Evolutionary conservation across 2,888 invertebrate species (phyloP), one percentile per base, ranked within the genome.

Genomic region (Exephanes ischioxanthus): DNA sequence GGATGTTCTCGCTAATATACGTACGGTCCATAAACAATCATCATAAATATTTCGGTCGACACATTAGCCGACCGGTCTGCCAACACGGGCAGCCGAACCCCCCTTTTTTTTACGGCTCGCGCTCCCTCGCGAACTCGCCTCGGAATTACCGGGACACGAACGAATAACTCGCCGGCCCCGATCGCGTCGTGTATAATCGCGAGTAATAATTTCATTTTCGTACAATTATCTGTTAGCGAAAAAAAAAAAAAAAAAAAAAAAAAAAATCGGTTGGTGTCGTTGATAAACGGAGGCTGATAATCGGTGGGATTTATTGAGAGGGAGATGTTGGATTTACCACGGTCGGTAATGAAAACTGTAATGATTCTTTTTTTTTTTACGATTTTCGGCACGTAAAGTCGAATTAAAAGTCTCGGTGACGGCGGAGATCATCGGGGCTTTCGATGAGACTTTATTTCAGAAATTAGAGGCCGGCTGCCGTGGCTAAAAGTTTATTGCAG

Each of bases 1-100:
- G 85, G 85, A 85, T 83, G 72, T 81, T 86, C 91, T 91, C 91
- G 92, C 92, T 93, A 93, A 93, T 93, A 93, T 92, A 92, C 92
- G 91, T 90, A 90, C 90, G 92, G 91, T 92, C 92, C 93, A 93
- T 93, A 93, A 93, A 93, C 93, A 93, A 93, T 93, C 92, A 93
- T 92, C 93, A 93, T 93, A 93, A 93, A 93, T 93, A 93, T 93
- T 92, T 93, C 90, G 91, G 90, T 93, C 93, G 92, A 93, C 93
- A 92, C 93, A 93, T 93, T 93, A 93, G 93, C 91, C 83, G 86
- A 90, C 89, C 90, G 88, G 91, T 92, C 91, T 90, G 92, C 91
- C 92, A 91, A 91, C 91, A 91, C 90, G 86, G 85, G 87, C 83
- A 82, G 85, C 72, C 83, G 58, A 30, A 30, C n/a, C 68, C 87